Evolutionary conservation across 2,113 vertebrate genomes (phyloP), one percentile per base, ranked within the genome.

Genomic region (Mola mola): DNA sequence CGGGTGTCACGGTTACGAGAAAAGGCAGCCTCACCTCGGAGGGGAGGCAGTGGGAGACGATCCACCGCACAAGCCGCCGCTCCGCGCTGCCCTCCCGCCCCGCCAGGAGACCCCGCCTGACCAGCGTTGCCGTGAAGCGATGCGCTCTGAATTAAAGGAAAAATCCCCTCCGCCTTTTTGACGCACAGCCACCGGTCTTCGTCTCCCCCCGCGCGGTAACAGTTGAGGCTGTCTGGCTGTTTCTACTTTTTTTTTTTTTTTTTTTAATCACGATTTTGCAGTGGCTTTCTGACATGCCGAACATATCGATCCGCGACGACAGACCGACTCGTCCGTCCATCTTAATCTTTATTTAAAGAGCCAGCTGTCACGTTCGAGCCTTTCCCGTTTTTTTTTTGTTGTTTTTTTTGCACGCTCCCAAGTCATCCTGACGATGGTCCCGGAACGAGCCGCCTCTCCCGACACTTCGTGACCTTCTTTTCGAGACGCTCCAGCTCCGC

Each of bases 81-180:
- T 82, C 79, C 79, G 56, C 77, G 57, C 82, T 77, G 74, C 86
- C 83, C 73, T 86, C 84, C 84, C 65, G 63, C 72, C 66, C 69
- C 59, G 65, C 55, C 52, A 47, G 71, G 78, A 87, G 88, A 77
- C 85, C 56, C 78, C 63, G 69, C 75, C 83, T 84, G 89, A 92
- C 90, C 85, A 83, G 85, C 88, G 84, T 84, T 85, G 86, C 89
- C 75, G 85, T 75, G 72, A 62, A 79, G 87, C 87, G 85, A 91
- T 84, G 92, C 87, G 75, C 85, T 82, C 67, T 63, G 78, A 84
- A 78, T 76, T 53, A 44, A 48, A 59, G 73, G 80, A 66, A 73
- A 75, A 75, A 81, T 78, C 73, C 46, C 42, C 69, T 47, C 0
- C 70, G 47, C 73, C 59, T 61, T 58, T 80, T 74, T 82, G 53